Base-by-base conservation (phyloP, 2,113 vertebrate species). In the Cinclus cinclus region DNA sequence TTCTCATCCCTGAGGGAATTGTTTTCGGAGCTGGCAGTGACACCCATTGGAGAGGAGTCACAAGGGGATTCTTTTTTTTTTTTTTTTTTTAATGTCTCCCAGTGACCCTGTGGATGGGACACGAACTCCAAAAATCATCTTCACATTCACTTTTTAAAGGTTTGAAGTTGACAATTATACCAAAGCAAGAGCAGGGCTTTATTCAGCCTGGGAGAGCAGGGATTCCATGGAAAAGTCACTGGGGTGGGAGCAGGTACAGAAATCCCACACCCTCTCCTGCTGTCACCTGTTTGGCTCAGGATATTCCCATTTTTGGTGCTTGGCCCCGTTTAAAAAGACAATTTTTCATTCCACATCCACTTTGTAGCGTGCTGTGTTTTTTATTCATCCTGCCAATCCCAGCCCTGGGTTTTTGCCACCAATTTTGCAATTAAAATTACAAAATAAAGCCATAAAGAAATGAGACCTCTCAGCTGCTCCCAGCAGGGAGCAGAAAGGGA, bases 341-440 rank as follows among this genome's bases (percentile, higher is more conserved):
- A 1, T 19, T 73, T 69, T 22, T 41, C 1, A 25, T 76, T 62
- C 55, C 53, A 3, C 25, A 5, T 39, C 3, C 37, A 30, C 33
- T 68, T 56, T 37, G 35, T 10, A 30, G 12, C 9, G 0, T 7
- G 11, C 49, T 16, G 58, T 75, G 46, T 65, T 92, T 74, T 35
- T 68, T 62, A 33, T 35, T 24, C 75, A 76, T 62, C 84, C 58
- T 69, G 15, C 35, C 14, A 17, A 37, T 79, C 65, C 56, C 28
- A 2, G 1, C 11, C 37, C 49, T 46, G 52, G 42, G 83, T 37
- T 84, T 63, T 59, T 20, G 8, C 31, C 65, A 8, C 24, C 35
- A 31, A 3, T 56, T 89, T 94, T 89, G 85, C 90, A 83, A 76
- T 94, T 82, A 35, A 89, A 92, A 91, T 92, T 10, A 39, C 33